Base-by-base conservation (phyloP, 2,888 invertebrate species). In the Callosobruchus maculatus region DNA sequence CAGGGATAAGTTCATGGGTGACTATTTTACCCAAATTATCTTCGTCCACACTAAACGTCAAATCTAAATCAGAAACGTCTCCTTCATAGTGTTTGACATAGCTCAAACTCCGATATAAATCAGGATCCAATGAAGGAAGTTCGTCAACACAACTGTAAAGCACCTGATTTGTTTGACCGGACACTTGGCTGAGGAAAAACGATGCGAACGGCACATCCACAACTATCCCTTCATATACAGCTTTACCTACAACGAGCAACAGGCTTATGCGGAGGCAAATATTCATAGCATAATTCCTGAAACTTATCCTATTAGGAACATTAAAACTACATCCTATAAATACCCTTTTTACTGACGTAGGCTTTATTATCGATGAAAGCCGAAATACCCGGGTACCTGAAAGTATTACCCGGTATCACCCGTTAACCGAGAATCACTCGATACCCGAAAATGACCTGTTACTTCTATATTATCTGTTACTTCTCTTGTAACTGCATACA, bases 201-300 rank as follows among this genome's bases (percentile, higher is more conserved):
- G 97, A 96, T 0, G 99, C 99, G 86, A 99, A 98, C 0, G 98
- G 99, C 68, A 99, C 98, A 86, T 99, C 99, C 3, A 99, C 97
- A 7, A 99, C 97, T 78, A 99, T 98, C 22, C 98, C 95, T 91
- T 99, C 98, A 86, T 99, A 99, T 0, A 99, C 95, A 0, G 99
- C 99, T 75, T 82, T 82, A 21, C 79, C 79, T 79, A 49, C 31
- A 73, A 30, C n/a, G n/a, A n/a, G n/a, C n/a, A n/a, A n/a, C n/a
- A n/a, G n/a, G n/a, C n/a, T n/a, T n/a, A n/a, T n/a, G n/a, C n/a
- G n/a, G n/a, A n/a, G n/a, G n/a, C n/a, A n/a, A n/a, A n/a, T n/a
- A n/a, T n/a, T n/a, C n/a, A n/a, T n/a, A n/a, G n/a, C n/a, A n/a
- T n/a, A n/a, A n/a, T n/a, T n/a, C n/a, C n/a, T n/a, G n/a, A n/a